These are phyloP conservation scores for Bacillus rossius DNA, from an alignment of 1,140 invertebrate species.

Conservation along the genomic window DNA sequence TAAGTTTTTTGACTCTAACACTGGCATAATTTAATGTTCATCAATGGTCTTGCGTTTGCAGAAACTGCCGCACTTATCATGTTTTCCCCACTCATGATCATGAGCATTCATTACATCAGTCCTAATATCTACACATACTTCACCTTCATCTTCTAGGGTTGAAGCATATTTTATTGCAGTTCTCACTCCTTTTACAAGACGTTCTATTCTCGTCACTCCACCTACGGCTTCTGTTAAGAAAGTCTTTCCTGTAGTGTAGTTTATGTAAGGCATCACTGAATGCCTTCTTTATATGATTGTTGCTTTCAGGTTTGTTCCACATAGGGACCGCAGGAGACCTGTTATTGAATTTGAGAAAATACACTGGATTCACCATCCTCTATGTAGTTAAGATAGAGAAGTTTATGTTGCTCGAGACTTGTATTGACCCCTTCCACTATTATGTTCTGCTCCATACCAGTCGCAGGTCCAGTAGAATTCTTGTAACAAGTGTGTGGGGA, in stretches of 20 bases:
- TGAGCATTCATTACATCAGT: background rate
- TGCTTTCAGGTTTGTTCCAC: background rate
- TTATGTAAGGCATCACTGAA: background rate
- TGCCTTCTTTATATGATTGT: background rate
- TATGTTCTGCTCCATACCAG: background rate
- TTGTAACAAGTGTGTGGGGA: background rate
- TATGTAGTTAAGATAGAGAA: background rate
- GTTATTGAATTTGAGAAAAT: background rate
- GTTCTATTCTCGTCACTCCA: background rate
- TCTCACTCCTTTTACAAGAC: background rate
- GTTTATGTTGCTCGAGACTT: background rate
- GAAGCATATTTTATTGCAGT: background rate
- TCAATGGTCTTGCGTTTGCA: too few species aligned
- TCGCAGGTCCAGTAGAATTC: background rate
- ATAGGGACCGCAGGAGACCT: background rate
- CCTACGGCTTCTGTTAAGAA: background rate
- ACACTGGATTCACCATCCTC: slow-evolving; percentile 2
- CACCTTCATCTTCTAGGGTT: too few species aligned
- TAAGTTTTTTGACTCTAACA: background rate
- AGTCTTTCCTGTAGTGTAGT: background rate
- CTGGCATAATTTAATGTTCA: background rate
- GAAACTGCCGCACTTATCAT: too few species aligned
- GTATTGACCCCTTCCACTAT: background rate
- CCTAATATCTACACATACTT: background rate
- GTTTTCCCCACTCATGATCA: background rate